A percentile compares a stretch with the other conserved stretches of the same genome.
phyloP scores from a whole-genome alignment of 2,797 vertebrate species.

The Champsocephalus esox region DNA sequence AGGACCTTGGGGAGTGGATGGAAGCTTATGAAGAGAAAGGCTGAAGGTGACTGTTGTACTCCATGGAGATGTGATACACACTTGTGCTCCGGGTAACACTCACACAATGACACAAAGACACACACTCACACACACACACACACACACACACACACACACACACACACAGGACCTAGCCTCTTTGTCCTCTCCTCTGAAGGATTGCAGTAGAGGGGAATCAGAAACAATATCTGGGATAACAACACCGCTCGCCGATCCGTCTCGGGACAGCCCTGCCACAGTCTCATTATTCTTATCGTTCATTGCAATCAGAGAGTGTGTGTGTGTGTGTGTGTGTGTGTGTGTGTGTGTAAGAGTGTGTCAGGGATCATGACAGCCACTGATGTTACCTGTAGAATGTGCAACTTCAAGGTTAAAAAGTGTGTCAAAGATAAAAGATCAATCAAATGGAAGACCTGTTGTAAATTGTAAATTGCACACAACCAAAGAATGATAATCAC shows the following conservation, averaged over 20 bases:
- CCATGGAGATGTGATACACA: constrained; percentile 52
- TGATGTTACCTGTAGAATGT: constrained; percentile 15
- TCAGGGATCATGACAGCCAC: constrained; percentile 18
- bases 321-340: neutral
- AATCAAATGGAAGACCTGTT: constrained; percentile 17
- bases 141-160: constrained; percentile 29
- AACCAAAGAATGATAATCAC: constrained; percentile 16
- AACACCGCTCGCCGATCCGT: constrained; percentile 85
- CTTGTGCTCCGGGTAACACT: constrained; percentile 22
- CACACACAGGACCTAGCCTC: constrained; percentile 26
- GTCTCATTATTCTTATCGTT: constrained; percentile 92
- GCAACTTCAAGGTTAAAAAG: constrained; percentile 12
- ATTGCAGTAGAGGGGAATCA: constrained; percentile 41
- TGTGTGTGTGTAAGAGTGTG: constrained; percentile 24
- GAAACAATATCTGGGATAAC: constrained; percentile 83
- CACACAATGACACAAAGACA: constrained; percentile 20
- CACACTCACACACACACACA: constrained; percentile 11
- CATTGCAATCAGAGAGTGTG: constrained; percentile 75
- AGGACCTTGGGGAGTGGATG: constrained; percentile 40
- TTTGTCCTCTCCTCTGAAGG: constrained; percentile 69
- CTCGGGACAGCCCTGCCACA: constrained; percentile 81
- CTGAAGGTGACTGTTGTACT: constrained; percentile 65
- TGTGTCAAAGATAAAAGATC: neutral
- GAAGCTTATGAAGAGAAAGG: constrained; percentile 43
- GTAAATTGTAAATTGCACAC: constrained; percentile 1